These are phyloP conservation scores for Carcharodon carcharias DNA, from an alignment of 2,797 vertebrate species.

Conservation along the genomic window DNA sequence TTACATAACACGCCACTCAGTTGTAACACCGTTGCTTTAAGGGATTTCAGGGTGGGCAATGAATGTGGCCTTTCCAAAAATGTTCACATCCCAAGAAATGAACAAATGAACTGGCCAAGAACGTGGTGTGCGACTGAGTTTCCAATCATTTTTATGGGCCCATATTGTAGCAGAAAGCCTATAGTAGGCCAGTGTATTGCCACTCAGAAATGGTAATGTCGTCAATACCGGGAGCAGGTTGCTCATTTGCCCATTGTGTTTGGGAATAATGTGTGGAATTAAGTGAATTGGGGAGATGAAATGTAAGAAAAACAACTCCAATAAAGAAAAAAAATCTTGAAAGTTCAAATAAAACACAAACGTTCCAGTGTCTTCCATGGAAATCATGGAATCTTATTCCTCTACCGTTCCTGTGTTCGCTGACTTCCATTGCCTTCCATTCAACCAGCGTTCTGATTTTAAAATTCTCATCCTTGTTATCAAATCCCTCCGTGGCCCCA, in stretches of 20 bases:
- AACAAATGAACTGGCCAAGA: not conserved
- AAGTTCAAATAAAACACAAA: not conserved
- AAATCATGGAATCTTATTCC: not conserved
- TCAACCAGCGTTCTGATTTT: not conserved
- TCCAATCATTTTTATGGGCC: not conserved
- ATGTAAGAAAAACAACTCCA: not conserved
- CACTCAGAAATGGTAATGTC: not conserved
- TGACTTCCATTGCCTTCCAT: not conserved
- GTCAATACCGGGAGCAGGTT: not conserved
- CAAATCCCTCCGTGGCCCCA: not conserved
- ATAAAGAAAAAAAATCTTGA: not conserved
- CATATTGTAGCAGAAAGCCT: not conserved
- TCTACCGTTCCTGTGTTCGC: not conserved
- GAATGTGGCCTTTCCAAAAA: not conserved
- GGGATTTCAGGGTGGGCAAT: not conserved
- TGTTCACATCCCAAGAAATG: not conserved
- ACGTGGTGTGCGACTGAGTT: not conserved
- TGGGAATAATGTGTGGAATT: not conserved
- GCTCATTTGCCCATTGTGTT: not conserved
- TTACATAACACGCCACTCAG: not conserved
- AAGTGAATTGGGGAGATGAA: not conserved
- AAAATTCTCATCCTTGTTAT: not conserved
- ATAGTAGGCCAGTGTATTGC: not conserved
- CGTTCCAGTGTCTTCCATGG: not conserved
- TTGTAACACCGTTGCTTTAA: not conserved